A percentile compares a stretch with the other conserved stretches of the same genome.
These are phyloP conservation scores for Formica selysi DNA, from an alignment of 1,140 invertebrate species.

Conservation along the genomic window DNA sequence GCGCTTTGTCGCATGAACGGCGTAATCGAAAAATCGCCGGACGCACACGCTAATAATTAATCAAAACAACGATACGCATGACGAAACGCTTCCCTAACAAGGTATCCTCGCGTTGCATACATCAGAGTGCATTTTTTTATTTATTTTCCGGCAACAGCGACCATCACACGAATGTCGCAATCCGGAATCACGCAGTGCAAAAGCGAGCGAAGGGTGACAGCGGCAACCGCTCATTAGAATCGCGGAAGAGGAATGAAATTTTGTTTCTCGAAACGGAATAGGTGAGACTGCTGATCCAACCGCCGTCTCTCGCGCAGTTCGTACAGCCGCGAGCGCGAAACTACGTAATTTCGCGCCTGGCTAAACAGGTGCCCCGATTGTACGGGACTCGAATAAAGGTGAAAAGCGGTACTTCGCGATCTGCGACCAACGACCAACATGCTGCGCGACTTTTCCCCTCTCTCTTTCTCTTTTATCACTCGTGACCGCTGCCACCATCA, in stretches of 20 bases:
- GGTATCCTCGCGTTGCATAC: not conserved
- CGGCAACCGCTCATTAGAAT: slow-evolving; percentile 57
- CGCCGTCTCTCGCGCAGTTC: slow-evolving; percentile 44
- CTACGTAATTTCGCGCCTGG: slow-evolving; percentile 79
- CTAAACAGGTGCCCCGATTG: slow-evolving; percentile 69
- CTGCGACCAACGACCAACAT: not conserved
- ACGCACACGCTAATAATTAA: slow-evolving; percentile 71
- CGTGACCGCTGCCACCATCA: slow-evolving; percentile 1
- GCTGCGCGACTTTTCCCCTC: not conserved
- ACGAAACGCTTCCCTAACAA: slow-evolving; percentile 64
- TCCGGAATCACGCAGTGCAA: slow-evolving; percentile 12
- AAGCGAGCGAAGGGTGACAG: slow-evolving; percentile 26
- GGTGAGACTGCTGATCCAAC: slow-evolving; percentile 3
- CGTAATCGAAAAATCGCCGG: slow-evolving; percentile 58
- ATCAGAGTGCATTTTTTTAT: slow-evolving; percentile 17
- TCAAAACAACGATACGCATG: slow-evolving; percentile 66
- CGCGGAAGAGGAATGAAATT: slow-evolving; percentile 49
- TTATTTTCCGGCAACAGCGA: slow-evolving; percentile 4
- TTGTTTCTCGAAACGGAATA: slow-evolving; percentile 55
- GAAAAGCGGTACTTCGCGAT: slow-evolving; percentile 60
- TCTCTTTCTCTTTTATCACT: not conserved
- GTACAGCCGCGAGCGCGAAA: slow-evolving; percentile 54
- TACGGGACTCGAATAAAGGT: slow-evolving; percentile 63
- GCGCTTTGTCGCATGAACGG: slow-evolving; percentile 26
- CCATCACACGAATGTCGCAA: not conserved